Evolutionary conservation across 2,113 vertebrate species (phyloP), one percentile per base, ranked within the genome.

Genomic region (Protomyctophum bolini): DNA sequence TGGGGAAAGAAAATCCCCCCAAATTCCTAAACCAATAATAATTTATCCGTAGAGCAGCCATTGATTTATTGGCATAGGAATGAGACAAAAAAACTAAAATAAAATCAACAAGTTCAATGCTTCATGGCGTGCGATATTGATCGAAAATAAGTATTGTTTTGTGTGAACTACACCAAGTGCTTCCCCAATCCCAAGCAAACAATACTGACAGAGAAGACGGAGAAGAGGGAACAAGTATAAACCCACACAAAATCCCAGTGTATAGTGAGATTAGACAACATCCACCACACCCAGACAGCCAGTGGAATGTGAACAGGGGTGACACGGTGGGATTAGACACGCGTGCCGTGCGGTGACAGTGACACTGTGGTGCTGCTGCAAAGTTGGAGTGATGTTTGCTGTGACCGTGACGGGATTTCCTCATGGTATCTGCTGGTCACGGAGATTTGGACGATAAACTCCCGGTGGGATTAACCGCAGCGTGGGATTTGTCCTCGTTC

Each of bases 361-460:
- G 33, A 41, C 33, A 41, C 33, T 41, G 33, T 41, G 33, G 1
- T 41, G 33, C 33, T 41, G 33, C 33, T 68, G 33, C 75, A 72
- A 79, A 63, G 73, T 74, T 70, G 46, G 33, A 29, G 29, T 10
- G 77, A 5, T n/a, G 58, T 77, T 15, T 63, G 54, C 14, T 63
- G 54, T 6, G 60, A 47, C 69, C 56, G 50, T 69, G 70, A 57
- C 60, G 67, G 70, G 79, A 73, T 69, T 64, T 73, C 57, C 61
- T 41, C 67, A 7, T 15, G 47, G 63, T 51, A 10, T 76, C 57
- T 33, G 51, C 21, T 57, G 66, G 62, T 77, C 65, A 29, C 76
- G 0, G 58, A 59, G 78, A 64, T 15, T 54, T 1, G 51, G 56
- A 21, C 70, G 83, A 79, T 84, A 57, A 84, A 84, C 58, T 0